These are phyloP conservation scores for Chunga burmeisteri DNA, from an alignment of 2,113 vertebrate genomes.

Conservation along the genomic window DNA sequence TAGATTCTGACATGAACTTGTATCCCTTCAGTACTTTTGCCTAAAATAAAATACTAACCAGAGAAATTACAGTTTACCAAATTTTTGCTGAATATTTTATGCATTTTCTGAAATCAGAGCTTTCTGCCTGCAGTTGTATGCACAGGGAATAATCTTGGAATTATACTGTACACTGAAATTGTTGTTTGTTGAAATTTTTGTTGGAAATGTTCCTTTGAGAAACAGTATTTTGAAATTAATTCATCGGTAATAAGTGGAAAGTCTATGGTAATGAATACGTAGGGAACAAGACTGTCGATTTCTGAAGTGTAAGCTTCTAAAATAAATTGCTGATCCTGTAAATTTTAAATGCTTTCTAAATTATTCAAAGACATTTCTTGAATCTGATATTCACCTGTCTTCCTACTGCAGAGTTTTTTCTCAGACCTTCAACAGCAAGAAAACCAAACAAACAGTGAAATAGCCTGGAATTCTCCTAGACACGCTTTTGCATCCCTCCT, in stretches of 20 bases:
- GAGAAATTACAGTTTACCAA: neutral
- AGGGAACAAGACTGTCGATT: neutral
- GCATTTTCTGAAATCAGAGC: neutral
- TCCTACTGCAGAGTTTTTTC: neutral
- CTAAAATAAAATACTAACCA: neutral
- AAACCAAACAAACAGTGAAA: neutral
- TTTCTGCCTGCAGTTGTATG: neutral
- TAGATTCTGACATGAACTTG: neutral
- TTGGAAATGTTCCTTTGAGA: neutral
- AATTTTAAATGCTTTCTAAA: neutral
- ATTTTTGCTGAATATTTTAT: neutral
- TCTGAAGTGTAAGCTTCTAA: neutral
- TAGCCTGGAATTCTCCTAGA: neutral
- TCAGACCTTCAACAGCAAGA: neutral
- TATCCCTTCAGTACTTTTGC: neutral
- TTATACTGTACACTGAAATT: neutral
- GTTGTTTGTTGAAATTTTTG: neutral
- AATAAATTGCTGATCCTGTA: neutral
- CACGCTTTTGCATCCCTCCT: neutral
- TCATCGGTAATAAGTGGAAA: neutral
- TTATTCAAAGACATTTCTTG: neutral
- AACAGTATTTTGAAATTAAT: neutral
- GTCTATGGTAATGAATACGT: neutral
- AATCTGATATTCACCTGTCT: neutral
- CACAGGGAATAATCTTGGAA: neutral